Percentiles rank a stretch among this genome's conserved stretches.
Evolutionary conservation across 2,888 invertebrate genomes (phyloP).

Genomic region (Noctua pronuba): DNA sequence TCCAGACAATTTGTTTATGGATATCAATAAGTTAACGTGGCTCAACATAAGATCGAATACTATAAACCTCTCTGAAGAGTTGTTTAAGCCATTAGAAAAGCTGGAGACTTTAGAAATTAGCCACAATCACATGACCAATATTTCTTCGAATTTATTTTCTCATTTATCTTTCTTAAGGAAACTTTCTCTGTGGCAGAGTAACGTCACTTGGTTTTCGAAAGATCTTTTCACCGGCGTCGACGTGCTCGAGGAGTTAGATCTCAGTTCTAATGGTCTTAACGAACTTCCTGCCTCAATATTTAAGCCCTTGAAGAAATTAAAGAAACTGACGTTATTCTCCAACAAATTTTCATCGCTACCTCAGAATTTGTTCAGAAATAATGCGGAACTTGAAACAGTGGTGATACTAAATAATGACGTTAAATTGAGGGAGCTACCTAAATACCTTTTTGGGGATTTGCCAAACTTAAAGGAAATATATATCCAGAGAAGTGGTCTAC

Average conservation of each 20-base stretch:
- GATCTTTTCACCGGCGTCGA: slow-evolving; percentile 91
- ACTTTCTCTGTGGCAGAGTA: slow-evolving; percentile 93
- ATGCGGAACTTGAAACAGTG: slow-evolving; percentile 88
- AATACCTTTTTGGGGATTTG: slow-evolving; percentile 91
- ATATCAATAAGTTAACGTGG: slow-evolving; percentile 91
- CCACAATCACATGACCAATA: slow-evolving; percentile 91
- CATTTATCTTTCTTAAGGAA: slow-evolving; percentile 90
- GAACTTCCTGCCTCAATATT: slow-evolving; percentile 92
- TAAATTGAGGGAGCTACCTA: slow-evolving; percentile 90
- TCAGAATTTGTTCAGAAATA: slow-evolving; percentile 90
- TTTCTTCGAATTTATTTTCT: slow-evolving; percentile 91
- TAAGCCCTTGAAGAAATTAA: slow-evolving; percentile 90
- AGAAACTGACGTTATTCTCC: slow-evolving; percentile 92
- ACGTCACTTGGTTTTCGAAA: slow-evolving; percentile 91
- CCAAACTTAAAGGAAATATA: slow-evolving; percentile 89
- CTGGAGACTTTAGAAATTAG: slow-evolving; percentile 92
- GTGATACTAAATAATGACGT: slow-evolving; percentile 91
- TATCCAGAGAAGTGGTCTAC: slow-evolving; percentile 90
- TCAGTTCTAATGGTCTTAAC: slow-evolving; percentile 92
- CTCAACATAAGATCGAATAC: slow-evolving; percentile 92
- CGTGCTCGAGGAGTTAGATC: slow-evolving; percentile 92
- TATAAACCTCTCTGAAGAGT: slow-evolving; percentile 89
- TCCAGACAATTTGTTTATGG: slow-evolving; percentile 91
- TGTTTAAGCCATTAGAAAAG: slow-evolving; percentile 90
- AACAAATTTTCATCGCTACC: slow-evolving; percentile 92